Evolutionary conservation across 2,888 invertebrate species (phyloP).

Genomic region (Agrilus biguttatus): DNA sequence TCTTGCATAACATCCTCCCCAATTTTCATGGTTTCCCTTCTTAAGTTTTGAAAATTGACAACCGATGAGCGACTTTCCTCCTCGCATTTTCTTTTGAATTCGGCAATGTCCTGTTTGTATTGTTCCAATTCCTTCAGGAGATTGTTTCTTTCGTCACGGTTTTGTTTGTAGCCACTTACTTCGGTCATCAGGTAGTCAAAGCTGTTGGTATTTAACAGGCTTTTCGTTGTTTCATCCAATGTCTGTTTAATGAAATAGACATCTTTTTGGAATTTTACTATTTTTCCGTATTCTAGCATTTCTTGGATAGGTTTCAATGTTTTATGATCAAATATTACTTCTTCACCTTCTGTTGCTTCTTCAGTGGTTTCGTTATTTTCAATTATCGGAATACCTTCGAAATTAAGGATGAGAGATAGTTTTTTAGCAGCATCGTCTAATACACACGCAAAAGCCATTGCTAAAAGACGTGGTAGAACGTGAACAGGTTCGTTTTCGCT

Average conservation of each 20-base stretch:
- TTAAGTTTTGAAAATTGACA: no score
- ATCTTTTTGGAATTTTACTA: constrained; percentile 14
- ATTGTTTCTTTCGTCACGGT: constrained; percentile 7
- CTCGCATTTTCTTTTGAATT: no score
- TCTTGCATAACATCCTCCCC: no score
- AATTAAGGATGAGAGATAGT: constrained; percentile 15
- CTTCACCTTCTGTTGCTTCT: constrained; percentile 5
- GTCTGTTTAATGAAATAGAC: constrained; percentile 11
- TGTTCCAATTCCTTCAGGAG: constrained; percentile 5
- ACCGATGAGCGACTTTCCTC: no score
- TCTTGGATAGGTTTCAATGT: constrained; percentile 10
- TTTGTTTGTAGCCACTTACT: constrained; percentile 8
- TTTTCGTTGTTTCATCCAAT: constrained; percentile 6
- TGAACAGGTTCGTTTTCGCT: no score
- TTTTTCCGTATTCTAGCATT: constrained; percentile 7
- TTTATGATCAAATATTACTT: constrained; percentile 9
- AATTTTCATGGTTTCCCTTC: no score
- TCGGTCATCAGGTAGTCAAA: constrained; percentile 11
- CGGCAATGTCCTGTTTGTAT: constrained; percentile 6
- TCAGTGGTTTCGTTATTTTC: constrained; percentile 4
- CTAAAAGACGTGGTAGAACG: constrained; percentile 1
- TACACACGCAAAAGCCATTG: constrained; percentile 9
- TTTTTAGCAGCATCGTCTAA: constrained; percentile 17
- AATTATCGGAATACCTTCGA: constrained; percentile 9
- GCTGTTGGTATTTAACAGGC: constrained; percentile 3